Evolutionary conservation across 1,140 invertebrate genomes (phyloP).

Genomic region (Drosophila willistoni): DNA sequence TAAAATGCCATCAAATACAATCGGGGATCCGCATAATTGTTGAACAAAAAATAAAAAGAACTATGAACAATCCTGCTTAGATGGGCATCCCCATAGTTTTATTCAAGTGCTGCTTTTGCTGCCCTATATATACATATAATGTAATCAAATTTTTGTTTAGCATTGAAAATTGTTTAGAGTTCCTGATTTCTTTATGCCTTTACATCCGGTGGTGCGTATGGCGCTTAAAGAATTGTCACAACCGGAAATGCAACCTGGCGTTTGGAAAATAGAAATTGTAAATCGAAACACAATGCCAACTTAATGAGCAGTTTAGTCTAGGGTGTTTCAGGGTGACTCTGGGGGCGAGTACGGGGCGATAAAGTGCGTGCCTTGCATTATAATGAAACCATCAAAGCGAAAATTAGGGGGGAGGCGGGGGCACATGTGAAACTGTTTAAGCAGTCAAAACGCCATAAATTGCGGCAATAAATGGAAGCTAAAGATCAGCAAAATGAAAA

Average conservation of each 20-base stretch:
- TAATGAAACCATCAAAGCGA: slow-evolving; percentile 34
- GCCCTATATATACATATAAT: background rate
- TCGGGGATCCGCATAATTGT: slow-evolving; percentile 34
- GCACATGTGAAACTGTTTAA: slow-evolving; percentile 32
- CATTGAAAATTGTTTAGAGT: slow-evolving; percentile 54
- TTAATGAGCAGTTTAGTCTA: slow-evolving; percentile 73
- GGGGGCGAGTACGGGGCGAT: slow-evolving; percentile 20
- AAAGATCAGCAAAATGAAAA: slow-evolving; percentile 50
- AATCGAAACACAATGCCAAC: slow-evolving; percentile 64
- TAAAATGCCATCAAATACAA: slow-evolving; percentile 73
- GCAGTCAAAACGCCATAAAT: slow-evolving; percentile 54
- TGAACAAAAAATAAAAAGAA: slow-evolving; percentile 31
- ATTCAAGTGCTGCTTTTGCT: background rate
- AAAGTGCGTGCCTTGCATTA: slow-evolving; percentile 63
- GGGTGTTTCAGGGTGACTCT: slow-evolving; percentile 9
- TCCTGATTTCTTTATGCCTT: slow-evolving; percentile 47
- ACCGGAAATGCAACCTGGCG: slow-evolving; percentile 76
- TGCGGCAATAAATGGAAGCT: slow-evolving; percentile 52
- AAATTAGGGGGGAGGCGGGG: background rate
- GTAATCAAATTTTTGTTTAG: slow-evolving; percentile 33
- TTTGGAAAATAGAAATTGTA: slow-evolving; percentile 44
- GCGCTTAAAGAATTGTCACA: slow-evolving; percentile 64
- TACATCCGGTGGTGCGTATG: slow-evolving; percentile 61
- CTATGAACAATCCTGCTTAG: slow-evolving; percentile 37
- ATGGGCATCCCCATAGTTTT: slow-evolving; percentile 17